Evolutionary conservation across 2,113 vertebrate genomes (phyloP).

Genomic region (Oreocharis arfaki): DNA sequence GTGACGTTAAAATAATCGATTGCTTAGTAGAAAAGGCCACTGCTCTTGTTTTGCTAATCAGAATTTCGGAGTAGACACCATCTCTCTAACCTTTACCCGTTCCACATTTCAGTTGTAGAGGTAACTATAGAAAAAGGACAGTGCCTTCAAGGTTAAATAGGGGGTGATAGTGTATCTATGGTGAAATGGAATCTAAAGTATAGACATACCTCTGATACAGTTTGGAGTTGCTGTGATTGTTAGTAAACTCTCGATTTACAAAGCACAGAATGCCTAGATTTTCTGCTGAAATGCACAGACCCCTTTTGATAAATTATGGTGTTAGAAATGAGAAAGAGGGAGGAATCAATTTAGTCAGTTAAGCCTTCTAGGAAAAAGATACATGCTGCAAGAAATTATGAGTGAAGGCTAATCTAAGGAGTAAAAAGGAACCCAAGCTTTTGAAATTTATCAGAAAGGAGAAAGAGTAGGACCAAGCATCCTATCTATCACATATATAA

Average conservation of each 20-base stretch:
- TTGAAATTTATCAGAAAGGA: background rate
- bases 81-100: background rate
- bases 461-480: background rate
- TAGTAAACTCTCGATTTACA: background rate
- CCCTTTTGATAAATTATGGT: background rate
- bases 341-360: background rate
- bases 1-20: background rate
- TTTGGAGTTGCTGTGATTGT: background rate
- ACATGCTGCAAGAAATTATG: background rate
- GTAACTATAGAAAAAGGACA: background rate
- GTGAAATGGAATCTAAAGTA: background rate
- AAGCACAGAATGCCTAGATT: background rate
- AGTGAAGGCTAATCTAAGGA: slow-evolving; percentile 19
- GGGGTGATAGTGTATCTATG: rapidly evolving
- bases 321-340: background rate
- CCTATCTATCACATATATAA: background rate
- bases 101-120: background rate
- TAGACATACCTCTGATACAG: rapidly evolving
- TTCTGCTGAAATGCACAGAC: background rate
- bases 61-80: background rate
- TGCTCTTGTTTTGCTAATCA: background rate
- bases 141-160: background rate
- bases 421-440: background rate
- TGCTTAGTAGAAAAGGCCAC: background rate
- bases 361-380: background rate